Evolutionary conservation across 1,140 invertebrate genomes (phyloP).

Genomic region (Drosophila yakuba): DNA sequence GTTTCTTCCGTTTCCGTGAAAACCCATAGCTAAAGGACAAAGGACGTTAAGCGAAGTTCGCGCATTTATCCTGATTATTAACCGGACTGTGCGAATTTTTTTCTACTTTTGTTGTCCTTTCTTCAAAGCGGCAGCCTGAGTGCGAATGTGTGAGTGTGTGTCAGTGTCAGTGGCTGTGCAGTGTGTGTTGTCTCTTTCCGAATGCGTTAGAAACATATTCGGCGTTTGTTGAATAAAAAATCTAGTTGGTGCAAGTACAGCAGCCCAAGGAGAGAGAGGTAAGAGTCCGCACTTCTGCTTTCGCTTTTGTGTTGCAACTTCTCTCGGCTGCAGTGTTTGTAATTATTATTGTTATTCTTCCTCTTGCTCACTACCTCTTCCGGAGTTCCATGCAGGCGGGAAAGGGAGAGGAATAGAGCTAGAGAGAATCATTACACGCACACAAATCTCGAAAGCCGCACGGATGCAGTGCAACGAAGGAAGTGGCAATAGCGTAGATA

Average conservation of each 20-base stretch:
- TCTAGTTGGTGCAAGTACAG: not conserved
- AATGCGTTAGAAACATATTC: conserved; percentile 15
- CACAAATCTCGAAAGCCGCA: conserved; percentile 12
- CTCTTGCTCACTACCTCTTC: conserved; percentile 12
- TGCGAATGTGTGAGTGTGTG: not conserved
- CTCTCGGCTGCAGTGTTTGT: conserved; percentile 5
- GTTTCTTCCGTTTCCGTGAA: conserved; percentile 29
- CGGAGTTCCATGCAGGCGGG: conserved; percentile 4
- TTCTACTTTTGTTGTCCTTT: conserved; percentile 5
- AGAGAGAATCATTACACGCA: conserved; percentile 1
- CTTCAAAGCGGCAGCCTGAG: conserved; percentile 20
- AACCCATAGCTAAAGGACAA: not conserved
- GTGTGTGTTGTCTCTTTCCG: conserved; percentile 9
- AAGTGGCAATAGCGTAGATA: conserved; percentile 32
- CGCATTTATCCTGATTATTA: not conserved
- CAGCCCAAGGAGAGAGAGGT: not conserved
- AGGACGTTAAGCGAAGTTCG: too few relatives aligned
- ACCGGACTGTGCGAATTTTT: conserved; percentile 2
- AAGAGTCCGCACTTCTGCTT: not conserved
- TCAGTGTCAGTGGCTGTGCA: conserved; percentile 10
- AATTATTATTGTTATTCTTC: conserved; percentile 42
- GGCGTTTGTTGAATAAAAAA: conserved; percentile 17
- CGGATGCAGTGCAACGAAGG: conserved; percentile 35
- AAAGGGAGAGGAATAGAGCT: conserved; percentile 4
- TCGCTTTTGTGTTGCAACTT: conserved; percentile 5